Evolutionary conservation across 2,113 vertebrate genomes (phyloP), one percentile per base, ranked within the genome.

Genomic region (Formicarius rufipectus): DNA sequence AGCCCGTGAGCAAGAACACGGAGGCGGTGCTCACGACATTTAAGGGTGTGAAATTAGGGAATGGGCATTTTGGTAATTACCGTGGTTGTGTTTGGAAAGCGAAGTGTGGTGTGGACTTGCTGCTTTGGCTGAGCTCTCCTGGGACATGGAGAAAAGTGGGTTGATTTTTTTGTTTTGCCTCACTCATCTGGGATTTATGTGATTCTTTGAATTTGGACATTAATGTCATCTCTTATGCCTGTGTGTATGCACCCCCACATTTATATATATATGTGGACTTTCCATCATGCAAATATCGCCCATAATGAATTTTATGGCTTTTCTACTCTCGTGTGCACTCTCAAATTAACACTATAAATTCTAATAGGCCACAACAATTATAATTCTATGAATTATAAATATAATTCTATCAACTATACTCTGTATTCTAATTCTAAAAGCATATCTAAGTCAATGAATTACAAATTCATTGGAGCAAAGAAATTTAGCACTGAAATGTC

Each of bases 1-100:
- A 95, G 83, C 49, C 92, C 81, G 17, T 20, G 53, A 59, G 56
- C 56, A 15, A 15, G 33, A 27, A 37, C 58, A 35, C 58, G 37
- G 95, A 95, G 64, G 92, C 96, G 95, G 75, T 3, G n/a, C 59
- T 10, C 12, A 23, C 89, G 92, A 89, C 90, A 92, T 96, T 94
- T 94, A n/a, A 17, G 62, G 22, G 67, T 81, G 56, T 33, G 75
- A 50, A 80, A 69, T 79, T 31, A 63, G 75, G 63, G 63, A 92
- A 82, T 3, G 59, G 82, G 33, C 63, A 7, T 25, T 85, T 22
- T 71, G 22, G 35, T 24, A 75, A 67, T 60, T 67, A 42, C 20
- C 30, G 1, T 73, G 17, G 83, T 88, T 89, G 78, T 47, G 52
- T 11, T 86, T 42, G 25, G 16, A 74, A 79, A 79, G 52, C 45